These are phyloP conservation scores for Heliothis subflexa DNA, from an alignment of 1,140 invertebrate species.

Conservation along the genomic window DNA sequence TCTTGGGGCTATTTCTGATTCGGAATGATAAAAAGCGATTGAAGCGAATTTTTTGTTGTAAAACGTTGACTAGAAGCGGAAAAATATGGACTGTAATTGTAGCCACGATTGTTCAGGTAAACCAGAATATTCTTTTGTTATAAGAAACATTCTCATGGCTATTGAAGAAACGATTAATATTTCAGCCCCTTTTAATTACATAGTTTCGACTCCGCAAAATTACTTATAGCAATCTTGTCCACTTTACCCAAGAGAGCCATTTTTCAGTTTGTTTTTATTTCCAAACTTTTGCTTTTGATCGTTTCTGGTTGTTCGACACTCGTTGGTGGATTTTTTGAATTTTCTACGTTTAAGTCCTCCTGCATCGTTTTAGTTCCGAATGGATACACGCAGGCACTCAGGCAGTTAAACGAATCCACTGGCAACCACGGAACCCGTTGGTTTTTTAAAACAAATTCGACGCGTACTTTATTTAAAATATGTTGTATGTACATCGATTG, in stretches of 20 bases:
- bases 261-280: constrained; percentile 5
- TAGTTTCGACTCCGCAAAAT: neutral
- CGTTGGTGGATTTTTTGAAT: constrained; percentile 4
- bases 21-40: constrained; percentile 31
- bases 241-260: neutral
- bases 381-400: constrained; percentile 3
- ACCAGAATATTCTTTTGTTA: constrained; percentile 7
- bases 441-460: constrained; percentile 1
- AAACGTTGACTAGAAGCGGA: constrained; percentile 7
- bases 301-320: neutral
- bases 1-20: constrained; percentile 29
- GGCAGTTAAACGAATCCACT: neutral
- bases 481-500: constrained; percentile 20
- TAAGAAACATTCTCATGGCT: neutral
- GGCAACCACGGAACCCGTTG: neutral
- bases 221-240: constrained; percentile 14
- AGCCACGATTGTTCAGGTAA: constrained; percentile 28
- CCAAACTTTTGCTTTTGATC: neutral
- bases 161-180: neutral
- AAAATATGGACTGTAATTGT: constrained; percentile 30
- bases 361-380: constrained; percentile 6
- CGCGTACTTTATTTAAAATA: constrained; percentile 33
- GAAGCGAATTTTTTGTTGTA: constrained; percentile 17
- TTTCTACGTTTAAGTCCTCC: constrained; percentile 1
- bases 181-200: neutral